Evolutionary conservation across 2,113 vertebrate species (phyloP).

Genomic region (Thermophis baileyi): DNA sequence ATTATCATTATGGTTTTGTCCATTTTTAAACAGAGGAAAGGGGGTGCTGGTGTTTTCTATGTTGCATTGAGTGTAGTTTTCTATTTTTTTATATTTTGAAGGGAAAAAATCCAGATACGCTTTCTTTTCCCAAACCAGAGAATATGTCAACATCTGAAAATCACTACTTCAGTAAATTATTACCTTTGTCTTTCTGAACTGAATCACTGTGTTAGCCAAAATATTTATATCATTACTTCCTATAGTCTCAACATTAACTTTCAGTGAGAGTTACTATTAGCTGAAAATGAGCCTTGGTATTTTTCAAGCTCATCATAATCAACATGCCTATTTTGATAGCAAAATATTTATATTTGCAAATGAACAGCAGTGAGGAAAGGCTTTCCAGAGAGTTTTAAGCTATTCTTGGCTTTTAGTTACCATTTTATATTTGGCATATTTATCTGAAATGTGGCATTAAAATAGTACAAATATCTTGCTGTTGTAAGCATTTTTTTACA

Average conservation of each 20-base stretch:
- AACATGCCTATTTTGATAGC: not conserved
- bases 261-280: constrained; percentile 1
- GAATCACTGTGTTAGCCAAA: constrained; percentile 28
- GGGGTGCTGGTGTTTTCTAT: constrained; percentile 11
- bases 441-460: constrained; percentile 26
- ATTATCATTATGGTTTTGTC: constrained; percentile 33
- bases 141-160: constrained; percentile 33
- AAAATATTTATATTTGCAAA: constrained; percentile 13
- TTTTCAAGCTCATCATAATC: not conserved
- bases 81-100: constrained; percentile 14
- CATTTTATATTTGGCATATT: constrained; percentile 30
- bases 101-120: not conserved
- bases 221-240: constrained; percentile 24
- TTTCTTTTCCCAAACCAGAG: constrained; percentile 23
- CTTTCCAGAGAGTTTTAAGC: not conserved
- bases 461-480: constrained; percentile 10
- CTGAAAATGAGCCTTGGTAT: not conserved
- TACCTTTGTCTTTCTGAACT: constrained; percentile 37
- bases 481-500: not conserved
- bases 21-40: constrained; percentile 39
- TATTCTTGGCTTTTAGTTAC: not conserved
- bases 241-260: constrained; percentile 34
- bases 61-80: not conserved
- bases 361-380: not conserved
- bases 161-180: constrained; percentile 29